Percentiles rank a stretch among this genome's conserved stretches.
Evolutionary conservation across 35 echinoderm and acorn worm genomes (phyloP).

Genomic region (Ophiothrix spiculata): DNA sequence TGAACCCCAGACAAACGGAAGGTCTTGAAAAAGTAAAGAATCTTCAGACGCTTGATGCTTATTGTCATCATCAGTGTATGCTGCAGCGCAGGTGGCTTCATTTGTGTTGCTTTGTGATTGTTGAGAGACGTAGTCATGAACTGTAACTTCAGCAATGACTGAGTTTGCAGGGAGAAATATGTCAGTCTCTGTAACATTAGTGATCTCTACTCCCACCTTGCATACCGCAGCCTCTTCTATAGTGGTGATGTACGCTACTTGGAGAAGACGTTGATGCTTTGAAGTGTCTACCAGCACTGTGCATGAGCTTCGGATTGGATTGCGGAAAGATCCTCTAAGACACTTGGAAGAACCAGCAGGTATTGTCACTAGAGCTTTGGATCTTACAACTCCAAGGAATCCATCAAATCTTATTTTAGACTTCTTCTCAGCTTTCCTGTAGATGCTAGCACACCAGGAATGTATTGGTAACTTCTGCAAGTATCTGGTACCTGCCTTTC

Average conservation of each 20-base stretch:
- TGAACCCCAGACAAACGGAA: not conserved
- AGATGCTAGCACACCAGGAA: slow-evolving; percentile 22
- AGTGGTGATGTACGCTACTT: not conserved
- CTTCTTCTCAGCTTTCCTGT: not conserved
- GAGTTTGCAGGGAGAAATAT: not conserved
- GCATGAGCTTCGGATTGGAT: not conserved
- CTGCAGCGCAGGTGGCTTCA: not conserved
- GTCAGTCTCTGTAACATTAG: not conserved
- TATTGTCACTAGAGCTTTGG: not conserved
- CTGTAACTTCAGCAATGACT: not conserved
- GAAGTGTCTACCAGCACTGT: not conserved
- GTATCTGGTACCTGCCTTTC: not conserved
- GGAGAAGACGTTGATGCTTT: not conserved
- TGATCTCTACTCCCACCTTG: not conserved
- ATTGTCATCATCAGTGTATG: not conserved
- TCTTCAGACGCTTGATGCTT: not conserved
- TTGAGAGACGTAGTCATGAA: not conserved
- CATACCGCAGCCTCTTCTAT: not conserved
- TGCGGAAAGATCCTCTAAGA: not conserved
- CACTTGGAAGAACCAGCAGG: not conserved
- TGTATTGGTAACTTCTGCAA: slow-evolving; percentile 1
- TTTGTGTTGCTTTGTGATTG: not conserved
- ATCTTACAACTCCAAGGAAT: slow-evolving; percentile 2
- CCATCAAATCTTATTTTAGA: not conserved
- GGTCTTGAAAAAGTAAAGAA: not conserved